Evolutionary conservation across 2,113 vertebrate species (phyloP).

Genomic region (Varanus komodoensis): DNA sequence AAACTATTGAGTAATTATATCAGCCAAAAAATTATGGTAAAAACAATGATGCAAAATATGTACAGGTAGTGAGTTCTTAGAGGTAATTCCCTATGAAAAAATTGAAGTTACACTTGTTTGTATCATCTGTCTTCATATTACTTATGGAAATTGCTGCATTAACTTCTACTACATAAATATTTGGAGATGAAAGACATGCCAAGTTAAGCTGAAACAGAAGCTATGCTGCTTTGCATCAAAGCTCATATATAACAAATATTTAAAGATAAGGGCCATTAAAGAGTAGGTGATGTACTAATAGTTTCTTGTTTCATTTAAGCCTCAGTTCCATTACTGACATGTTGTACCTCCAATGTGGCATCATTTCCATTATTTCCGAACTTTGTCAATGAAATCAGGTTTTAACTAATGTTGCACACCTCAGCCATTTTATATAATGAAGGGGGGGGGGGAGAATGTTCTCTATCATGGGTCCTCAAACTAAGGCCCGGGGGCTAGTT

Average conservation of each 20-base stretch:
- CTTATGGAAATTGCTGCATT: conserved; percentile 2
- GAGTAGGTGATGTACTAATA: not conserved
- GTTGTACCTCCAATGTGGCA: not conserved
- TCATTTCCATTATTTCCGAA: not conserved
- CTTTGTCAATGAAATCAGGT: conserved; percentile 11
- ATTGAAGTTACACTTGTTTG: not conserved
- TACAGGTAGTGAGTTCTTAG: not conserved
- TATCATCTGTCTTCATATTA: rapidly evolving
- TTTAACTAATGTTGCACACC: conserved; percentile 19
- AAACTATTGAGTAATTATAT: not conserved
- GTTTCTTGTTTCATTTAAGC: not conserved
- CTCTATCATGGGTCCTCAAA: not conserved
- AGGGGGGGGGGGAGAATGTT: not conserved
- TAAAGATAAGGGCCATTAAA: conserved; percentile 31
- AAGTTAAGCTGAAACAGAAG: conserved; percentile 42
- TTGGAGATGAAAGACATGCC: not conserved
- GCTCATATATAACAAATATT: conserved; percentile 33
- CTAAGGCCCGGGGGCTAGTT: too few relatives aligned
- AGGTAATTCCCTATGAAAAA: not conserved
- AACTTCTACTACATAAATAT: conserved; percentile 2
- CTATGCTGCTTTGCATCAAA: conserved; percentile 5
- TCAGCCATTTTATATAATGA: not conserved
- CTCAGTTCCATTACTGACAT: not conserved
- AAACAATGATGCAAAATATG: not conserved
- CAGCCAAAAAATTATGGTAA: not conserved